A percentile compares a stretch with the other conserved stretches of the same genome.
These are phyloP conservation scores for Folsomia manolachei DNA, from an alignment of 2,888 invertebrate species.

Conservation along the genomic window DNA sequence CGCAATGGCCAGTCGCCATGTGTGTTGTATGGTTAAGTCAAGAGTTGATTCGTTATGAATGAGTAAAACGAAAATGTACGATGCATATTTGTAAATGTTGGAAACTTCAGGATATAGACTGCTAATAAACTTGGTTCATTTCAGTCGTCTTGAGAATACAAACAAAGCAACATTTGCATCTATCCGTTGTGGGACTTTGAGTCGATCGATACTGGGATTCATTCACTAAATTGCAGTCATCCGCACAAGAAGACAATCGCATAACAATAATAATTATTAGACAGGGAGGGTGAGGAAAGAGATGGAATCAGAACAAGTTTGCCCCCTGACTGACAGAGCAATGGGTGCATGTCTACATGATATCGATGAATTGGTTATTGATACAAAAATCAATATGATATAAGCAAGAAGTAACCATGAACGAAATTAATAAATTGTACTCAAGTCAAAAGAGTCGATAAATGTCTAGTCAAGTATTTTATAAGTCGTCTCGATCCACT, in stretches of 20 bases:
- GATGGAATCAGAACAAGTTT: too few relatives aligned
- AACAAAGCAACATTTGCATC: too few relatives aligned
- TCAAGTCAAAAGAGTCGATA: not conserved
- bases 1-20: not conserved
- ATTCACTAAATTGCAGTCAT: not conserved
- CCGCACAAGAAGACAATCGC: not conserved
- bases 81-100: not conserved
- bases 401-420: not conserved
- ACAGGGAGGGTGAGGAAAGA: too few relatives aligned
- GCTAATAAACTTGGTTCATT: too few relatives aligned
- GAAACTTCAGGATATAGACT: too few relatives aligned
- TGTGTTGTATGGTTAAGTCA: not conserved
- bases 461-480: not conserved
- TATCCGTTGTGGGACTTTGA: too few relatives aligned
- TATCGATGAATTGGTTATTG: not conserved
- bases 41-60: not conserved
- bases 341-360: not conserved
- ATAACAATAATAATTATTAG: too few relatives aligned
- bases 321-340: not conserved
- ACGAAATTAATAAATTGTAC: not conserved
- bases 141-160: too few relatives aligned
- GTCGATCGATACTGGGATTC: too few relatives aligned
- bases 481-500: too few relatives aligned
- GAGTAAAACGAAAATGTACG: not conserved
- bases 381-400: not conserved